Conservation (phyloP, 2,797 vertebrate species). For the Pagetopsis macropterus region DNA sequence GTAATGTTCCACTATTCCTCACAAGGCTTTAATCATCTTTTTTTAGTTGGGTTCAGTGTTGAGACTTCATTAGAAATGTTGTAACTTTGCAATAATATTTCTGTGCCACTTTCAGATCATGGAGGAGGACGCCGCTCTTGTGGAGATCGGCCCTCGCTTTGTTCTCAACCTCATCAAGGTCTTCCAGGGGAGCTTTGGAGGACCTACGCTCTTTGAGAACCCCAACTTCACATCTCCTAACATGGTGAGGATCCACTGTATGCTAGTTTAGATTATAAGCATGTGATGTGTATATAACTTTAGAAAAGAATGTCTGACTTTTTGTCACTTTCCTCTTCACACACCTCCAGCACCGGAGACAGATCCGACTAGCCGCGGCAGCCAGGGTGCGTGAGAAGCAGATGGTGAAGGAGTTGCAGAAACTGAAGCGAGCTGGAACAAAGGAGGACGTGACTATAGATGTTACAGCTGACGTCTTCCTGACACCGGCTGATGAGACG, state of each 20-base stretch:
- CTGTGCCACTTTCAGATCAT: slow-evolving; percentile 85
- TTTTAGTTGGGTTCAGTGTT: neutral
- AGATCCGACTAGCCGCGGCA: slow-evolving; percentile 86
- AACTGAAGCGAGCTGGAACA: slow-evolving; percentile 82
- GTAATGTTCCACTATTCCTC: slow-evolving; percentile 68
- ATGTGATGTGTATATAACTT: neutral
- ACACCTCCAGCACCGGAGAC: slow-evolving; percentile 85
- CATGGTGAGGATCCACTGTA: slow-evolving; percentile 81
- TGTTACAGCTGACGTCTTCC: slow-evolving; percentile 91
- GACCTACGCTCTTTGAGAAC: slow-evolving; percentile 94
- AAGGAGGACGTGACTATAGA: slow-evolving; percentile 82
- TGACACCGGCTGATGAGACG: slow-evolving; percentile 86
- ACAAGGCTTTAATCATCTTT: neutral
- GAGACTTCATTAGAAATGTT: neutral
- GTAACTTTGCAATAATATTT: neutral
- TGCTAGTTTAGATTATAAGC: neutral
- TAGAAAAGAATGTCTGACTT: neutral
- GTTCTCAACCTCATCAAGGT: slow-evolving; percentile 97
- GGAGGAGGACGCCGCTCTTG: slow-evolving; percentile 95
- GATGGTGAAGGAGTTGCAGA: slow-evolving; percentile 91
- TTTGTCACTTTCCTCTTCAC: neutral
- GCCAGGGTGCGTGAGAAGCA: slow-evolving; percentile 91
- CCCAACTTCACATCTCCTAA: slow-evolving; percentile 93
- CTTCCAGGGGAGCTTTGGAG: slow-evolving; percentile 97
- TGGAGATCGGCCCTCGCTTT: slow-evolving; percentile 97